phyloP scores from a whole-genome alignment of 2,797 vertebrate genomes.

The Syngnathus rostellatus region DNA sequence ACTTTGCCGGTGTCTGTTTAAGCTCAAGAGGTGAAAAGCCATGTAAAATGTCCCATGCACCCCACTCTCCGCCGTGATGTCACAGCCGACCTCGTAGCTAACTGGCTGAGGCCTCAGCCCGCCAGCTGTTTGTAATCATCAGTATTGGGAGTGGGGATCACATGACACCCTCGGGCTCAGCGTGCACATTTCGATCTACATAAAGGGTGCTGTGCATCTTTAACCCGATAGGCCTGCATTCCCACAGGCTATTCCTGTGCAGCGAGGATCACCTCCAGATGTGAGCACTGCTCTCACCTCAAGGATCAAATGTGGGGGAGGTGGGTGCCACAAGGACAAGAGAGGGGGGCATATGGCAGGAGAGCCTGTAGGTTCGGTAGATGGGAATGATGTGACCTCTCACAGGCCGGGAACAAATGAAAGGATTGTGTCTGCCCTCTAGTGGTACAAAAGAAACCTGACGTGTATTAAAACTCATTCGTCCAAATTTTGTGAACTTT shows the following conservation, averaged over 20 bases:
- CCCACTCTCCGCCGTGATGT: conserved; percentile 34
- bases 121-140: conserved; percentile 63
- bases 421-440: not conserved
- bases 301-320: conserved; percentile 29
- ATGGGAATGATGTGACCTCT: not conserved
- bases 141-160: conserved; percentile 39
- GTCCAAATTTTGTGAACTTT: not conserved
- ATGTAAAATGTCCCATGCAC: conserved; percentile 12
- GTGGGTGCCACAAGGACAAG: conserved; percentile 2
- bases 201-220: conserved; percentile 40
- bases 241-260: conserved; percentile 44
- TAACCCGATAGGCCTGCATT: conserved; percentile 36
- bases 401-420: not conserved
- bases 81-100: conserved; percentile 13
- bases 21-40: conserved; percentile 14
- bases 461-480: too few species aligned
- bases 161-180: conserved; percentile 48
- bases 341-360: not conserved
- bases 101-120: conserved; percentile 26
- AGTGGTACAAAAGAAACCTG: not conserved
- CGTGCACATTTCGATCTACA: conserved; percentile 28
- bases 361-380: not conserved
- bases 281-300: conserved; percentile 46
- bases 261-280: conserved; percentile 57
- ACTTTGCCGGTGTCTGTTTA: conserved; percentile 10